Conservation (phyloP, 2,888 invertebrate genomes). For the Oxystoma pomonae region DNA sequence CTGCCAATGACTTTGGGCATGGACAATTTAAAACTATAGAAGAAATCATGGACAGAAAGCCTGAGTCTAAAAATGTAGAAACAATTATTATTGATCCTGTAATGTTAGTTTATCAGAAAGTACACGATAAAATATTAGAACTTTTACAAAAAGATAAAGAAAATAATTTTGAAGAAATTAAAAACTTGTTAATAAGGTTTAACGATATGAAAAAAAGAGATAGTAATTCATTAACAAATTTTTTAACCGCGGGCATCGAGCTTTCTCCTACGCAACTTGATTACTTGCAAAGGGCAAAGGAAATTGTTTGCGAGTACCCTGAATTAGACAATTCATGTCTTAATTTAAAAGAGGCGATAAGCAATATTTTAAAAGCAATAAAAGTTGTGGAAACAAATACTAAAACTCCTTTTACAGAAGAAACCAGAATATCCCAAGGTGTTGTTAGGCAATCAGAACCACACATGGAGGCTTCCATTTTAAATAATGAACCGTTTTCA, state of each 20-base stretch:
- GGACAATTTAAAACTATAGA: constrained; percentile 27
- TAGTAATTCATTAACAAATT: background rate
- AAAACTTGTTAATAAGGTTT: constrained; percentile 25
- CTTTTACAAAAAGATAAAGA: constrained; percentile 22
- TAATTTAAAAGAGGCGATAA: constrained; percentile 21
- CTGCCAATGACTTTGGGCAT: constrained; percentile 55
- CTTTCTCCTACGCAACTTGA: constrained; percentile 26
- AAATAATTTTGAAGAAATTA: constrained; percentile 23
- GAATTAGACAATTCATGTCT: constrained; percentile 21
- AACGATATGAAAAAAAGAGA: background rate
- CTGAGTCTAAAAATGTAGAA: background rate
- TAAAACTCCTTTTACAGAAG: background rate
- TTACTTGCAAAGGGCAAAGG: constrained; percentile 27
- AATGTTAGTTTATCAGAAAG: constrained; percentile 21
- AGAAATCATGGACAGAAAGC: constrained; percentile 15
- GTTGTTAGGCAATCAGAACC: too few species aligned
- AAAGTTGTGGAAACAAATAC: background rate
- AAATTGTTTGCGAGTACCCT: constrained; percentile 24
- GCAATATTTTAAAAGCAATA: constrained; percentile 13
- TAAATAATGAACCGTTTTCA: too few species aligned
- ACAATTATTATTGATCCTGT: constrained; percentile 1
- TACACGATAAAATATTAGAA: constrained; percentile 20
- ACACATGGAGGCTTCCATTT: too few species aligned
- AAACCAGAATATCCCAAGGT: background rate
- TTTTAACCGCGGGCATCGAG: constrained; percentile 8